Evolutionary conservation across 1,140 invertebrate species (phyloP).

Genomic region (Sesamia nonagrioides): DNA sequence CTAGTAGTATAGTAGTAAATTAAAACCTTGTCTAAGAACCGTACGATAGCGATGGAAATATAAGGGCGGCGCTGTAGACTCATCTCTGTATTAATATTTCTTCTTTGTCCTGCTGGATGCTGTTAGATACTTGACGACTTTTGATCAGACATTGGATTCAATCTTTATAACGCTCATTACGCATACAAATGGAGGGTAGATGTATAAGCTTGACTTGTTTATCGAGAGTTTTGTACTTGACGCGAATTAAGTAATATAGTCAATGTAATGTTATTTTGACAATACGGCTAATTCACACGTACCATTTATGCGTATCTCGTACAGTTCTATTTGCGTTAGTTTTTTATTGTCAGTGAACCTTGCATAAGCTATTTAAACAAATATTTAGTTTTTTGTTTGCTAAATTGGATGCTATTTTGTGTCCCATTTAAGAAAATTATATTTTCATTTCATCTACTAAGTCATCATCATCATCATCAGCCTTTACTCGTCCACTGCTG

Average conservation of each 20-base stretch:
- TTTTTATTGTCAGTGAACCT: constrained; percentile 20
- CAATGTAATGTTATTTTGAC: constrained; percentile 27
- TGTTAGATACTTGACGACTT: background rate
- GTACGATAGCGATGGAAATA: constrained; percentile 16
- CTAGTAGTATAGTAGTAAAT: no score
- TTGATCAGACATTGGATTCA: constrained; percentile 14
- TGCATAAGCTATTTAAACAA: constrained; percentile 18
- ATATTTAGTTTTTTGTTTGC: background rate
- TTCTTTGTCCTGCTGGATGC: constrained; percentile 12
- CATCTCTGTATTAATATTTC: constrained; percentile 14
- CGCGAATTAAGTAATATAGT: background rate
- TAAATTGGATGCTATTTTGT: constrained; percentile 8
- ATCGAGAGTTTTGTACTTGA: background rate
- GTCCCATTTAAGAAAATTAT: constrained; percentile 12
- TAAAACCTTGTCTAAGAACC: no score
- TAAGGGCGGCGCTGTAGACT: constrained; percentile 13
- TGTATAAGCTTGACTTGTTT: background rate
- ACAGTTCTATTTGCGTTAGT: constrained; percentile 31
- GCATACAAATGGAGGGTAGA: background rate
- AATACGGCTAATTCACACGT: background rate
- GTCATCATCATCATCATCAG: no score
- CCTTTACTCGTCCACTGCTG: no score
- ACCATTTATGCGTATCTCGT: constrained; percentile 69
- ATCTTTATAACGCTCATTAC: background rate
- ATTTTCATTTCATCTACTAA: no score